phyloP scores from a whole-genome alignment of 2,797 vertebrate species.

The Anabas testudineus region DNA sequence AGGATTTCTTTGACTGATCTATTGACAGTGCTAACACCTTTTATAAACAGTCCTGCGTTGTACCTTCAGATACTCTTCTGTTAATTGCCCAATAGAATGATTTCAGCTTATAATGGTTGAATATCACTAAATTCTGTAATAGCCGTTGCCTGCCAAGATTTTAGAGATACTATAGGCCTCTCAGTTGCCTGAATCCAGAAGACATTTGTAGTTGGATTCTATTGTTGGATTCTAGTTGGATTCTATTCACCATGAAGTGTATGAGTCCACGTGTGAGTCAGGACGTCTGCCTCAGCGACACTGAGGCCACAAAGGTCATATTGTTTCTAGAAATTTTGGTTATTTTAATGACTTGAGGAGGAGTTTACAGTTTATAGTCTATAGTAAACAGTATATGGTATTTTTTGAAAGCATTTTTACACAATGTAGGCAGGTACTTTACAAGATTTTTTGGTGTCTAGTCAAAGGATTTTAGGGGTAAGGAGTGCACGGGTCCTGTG shows the following conservation, averaged over 20 bases:
- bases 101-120: no score
- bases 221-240: no score
- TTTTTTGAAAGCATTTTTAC: background rate
- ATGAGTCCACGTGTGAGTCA: background rate
- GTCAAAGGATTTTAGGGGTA: background rate
- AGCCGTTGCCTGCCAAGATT: no score
- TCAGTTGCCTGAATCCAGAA: no score
- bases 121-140: no score
- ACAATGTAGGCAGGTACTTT: background rate
- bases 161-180: no score
- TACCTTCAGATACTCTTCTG: background rate
- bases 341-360: slow-evolving; percentile 14
- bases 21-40: background rate
- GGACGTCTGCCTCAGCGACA: background rate
- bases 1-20: background rate
- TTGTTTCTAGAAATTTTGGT: slow-evolving; percentile 8
- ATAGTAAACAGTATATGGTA: background rate
- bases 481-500: background rate
- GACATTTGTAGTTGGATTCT: no score
- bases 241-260: background rate
- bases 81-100: background rate
- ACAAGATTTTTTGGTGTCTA: background rate
- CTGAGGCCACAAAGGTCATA: background rate
- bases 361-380: slow-evolving; percentile 1
- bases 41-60: background rate